Conservation (phyloP, 2,888 invertebrate genomes). For the Tuta absoluta region DNA sequence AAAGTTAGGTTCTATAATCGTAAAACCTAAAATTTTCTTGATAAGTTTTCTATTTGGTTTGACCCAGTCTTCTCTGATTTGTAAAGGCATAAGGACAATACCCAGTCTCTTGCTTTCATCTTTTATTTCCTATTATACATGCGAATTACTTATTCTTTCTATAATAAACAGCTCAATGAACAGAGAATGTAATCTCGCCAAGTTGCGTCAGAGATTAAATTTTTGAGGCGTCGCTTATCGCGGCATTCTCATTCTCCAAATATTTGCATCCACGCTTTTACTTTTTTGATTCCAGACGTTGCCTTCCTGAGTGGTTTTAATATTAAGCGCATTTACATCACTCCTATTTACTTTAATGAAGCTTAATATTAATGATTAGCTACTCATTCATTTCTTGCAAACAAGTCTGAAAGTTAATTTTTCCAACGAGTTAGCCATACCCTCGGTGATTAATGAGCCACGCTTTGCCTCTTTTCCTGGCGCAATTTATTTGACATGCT, state of each 20-base stretch:
- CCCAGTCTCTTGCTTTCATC: background rate
- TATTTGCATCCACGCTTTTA: slow-evolving; percentile 48
- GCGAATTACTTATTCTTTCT: slow-evolving; percentile 12
- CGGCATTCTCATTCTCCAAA: slow-evolving; percentile 51
- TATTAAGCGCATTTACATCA: background rate
- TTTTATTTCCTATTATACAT: background rate
- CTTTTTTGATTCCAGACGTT: slow-evolving; percentile 19
- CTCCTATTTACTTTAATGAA: background rate
- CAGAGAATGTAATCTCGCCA: slow-evolving; percentile 56
- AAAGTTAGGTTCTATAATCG: background rate
- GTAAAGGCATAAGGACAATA: background rate
- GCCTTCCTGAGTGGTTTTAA: background rate
- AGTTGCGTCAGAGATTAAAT: slow-evolving; percentile 53
- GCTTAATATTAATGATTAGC: background rate
- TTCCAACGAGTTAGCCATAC: slow-evolving; percentile 11
- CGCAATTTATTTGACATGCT: slow-evolving; percentile 40
- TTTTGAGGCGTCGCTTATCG: slow-evolving; percentile 53
- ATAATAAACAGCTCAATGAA: slow-evolving; percentile 36
- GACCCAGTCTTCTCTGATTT: background rate
- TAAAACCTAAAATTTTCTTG: too few relatives aligned
- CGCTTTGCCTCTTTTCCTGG: slow-evolving; percentile 23
- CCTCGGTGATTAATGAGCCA: slow-evolving; percentile 35
- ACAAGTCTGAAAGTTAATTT: slow-evolving; percentile 2
- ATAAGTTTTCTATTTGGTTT: too few relatives aligned
- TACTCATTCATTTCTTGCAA: background rate